Evolutionary conservation across 2,113 vertebrate genomes (phyloP), one percentile per base, ranked within the genome.

Genomic region (Oostethus manadensis): DNA sequence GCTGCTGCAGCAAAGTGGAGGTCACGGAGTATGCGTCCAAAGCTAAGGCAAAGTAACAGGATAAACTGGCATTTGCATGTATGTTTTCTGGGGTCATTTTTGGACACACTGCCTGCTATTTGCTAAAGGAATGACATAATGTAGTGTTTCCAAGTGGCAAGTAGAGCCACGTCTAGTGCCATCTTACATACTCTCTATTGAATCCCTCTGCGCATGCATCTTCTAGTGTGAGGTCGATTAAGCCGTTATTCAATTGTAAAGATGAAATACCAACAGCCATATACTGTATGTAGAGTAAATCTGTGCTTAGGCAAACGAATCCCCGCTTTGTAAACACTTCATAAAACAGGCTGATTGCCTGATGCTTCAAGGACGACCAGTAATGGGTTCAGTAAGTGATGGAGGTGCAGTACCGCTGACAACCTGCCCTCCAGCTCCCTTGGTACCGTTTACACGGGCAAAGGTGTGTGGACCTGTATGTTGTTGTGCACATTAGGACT

Each of bases 341-440:
- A 83, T 80, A 70, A 82, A 82, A 61, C 43, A 29, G 33, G 49
- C 26, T 17, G 62, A 40, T 65, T 53, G 51, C 17, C 51, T 53
- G 26, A 53, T 65, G 54, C 74, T 79, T 82, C 73, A 88, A 86
- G 78, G 75, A 73, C 84, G 79, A 58, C 33, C 20, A 2, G 22
- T 59, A 65, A 73, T 64, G 21, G 56, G 44, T 33, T 74, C 58
- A 68, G 64, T 82, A 75, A 80, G 54, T 81, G 71, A 81, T 78
- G 74, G 82, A 59, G 69, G 65, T 64, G 64, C 62, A 68, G 48
- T 60, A 33, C 26, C 70, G 58, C 47, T 81, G 69, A 78, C 74
- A 68, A 7, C 47, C 46, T 1, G 15, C 47, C 62, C 56, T 50
- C 50, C 21, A 49, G 23, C 44, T 77, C 48, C 68, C 65, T 77